phyloP scores from a whole-genome alignment of 2,797 vertebrate species.

The Hydrolagus colliei region DNA sequence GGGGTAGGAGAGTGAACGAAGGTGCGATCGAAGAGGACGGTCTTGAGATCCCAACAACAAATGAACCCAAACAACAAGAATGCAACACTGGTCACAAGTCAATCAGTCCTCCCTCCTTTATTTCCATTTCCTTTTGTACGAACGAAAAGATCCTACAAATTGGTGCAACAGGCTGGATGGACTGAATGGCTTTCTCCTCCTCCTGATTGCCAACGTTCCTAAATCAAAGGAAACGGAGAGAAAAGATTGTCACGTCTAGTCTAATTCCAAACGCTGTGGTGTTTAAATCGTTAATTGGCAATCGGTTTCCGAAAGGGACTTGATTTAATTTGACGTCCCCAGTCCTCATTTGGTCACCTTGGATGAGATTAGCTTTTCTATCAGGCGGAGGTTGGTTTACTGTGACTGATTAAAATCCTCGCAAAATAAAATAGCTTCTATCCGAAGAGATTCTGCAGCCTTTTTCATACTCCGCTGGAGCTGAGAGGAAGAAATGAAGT shows the following conservation, averaged over 20 bases:
- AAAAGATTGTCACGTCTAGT: neutral
- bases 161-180: too few relatives aligned
- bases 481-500: neutral
- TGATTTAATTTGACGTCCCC: neutral
- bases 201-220: too few relatives aligned
- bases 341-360: constrained; percentile 1
- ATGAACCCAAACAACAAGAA: too few relatives aligned
- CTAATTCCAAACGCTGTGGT: neutral
- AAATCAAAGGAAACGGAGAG: neutral
- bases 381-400: neutral
- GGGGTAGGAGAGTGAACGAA: too few relatives aligned
- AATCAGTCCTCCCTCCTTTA: too few relatives aligned
- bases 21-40: too few relatives aligned
- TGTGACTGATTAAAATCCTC: constrained; percentile 24
- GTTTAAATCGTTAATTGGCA: constrained; percentile 20
- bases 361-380: constrained; percentile 4
- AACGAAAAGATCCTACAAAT: too few relatives aligned
- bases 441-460: neutral
- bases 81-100: too few relatives aligned
- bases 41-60: too few relatives aligned
- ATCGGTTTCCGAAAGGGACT: neutral
- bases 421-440: neutral
- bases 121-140: too few relatives aligned
- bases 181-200: too few relatives aligned
- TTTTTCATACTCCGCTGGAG: constrained; percentile 26